Evolutionary conservation across 2,888 invertebrate genomes (phyloP).

Genomic region (Dione juno): DNA sequence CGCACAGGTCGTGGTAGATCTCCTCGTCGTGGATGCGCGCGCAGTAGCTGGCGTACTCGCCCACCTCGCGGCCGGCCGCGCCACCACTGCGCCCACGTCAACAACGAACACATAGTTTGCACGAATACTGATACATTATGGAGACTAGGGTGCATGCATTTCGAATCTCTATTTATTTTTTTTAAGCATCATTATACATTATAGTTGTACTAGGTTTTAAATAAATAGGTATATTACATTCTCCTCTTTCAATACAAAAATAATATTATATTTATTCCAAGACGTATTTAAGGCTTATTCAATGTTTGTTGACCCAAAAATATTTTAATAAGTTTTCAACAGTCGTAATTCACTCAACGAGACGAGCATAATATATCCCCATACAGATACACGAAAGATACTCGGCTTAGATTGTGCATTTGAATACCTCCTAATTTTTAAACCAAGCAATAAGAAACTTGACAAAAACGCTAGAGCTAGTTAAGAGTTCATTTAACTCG

Average conservation of each 20-base stretch:
- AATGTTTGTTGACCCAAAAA: too few species aligned
- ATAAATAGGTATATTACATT: background rate
- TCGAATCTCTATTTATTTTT: background rate
- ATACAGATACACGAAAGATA: background rate
- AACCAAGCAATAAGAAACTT: background rate
- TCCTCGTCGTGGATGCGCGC: slow-evolving; percentile 93
- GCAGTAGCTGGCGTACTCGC: slow-evolving; percentile 87
- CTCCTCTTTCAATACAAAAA: background rate
- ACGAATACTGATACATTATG: slow-evolving; percentile 27
- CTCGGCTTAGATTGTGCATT: background rate
- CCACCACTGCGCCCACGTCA: slow-evolving; percentile 66
- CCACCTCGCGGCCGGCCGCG: slow-evolving; percentile 72
- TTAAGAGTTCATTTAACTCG: slow-evolving; percentile 22
- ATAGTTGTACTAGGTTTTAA: background rate
- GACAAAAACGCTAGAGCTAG: slow-evolving; percentile 13
- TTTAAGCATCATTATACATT: background rate
- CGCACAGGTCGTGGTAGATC: slow-evolving; percentile 97
- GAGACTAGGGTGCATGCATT: slow-evolving; percentile 23
- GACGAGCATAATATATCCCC: background rate
- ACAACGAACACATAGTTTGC: slow-evolving; percentile 48
- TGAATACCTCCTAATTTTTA: slow-evolving; percentile 4
- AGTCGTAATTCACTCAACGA: background rate
- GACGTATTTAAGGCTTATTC: background rate
- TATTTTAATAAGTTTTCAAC: background rate
- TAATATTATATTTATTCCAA: background rate